These are phyloP conservation scores for Pentalonia nigronervosa DNA, from an alignment of 1,140 invertebrate species.

Conservation along the genomic window DNA sequence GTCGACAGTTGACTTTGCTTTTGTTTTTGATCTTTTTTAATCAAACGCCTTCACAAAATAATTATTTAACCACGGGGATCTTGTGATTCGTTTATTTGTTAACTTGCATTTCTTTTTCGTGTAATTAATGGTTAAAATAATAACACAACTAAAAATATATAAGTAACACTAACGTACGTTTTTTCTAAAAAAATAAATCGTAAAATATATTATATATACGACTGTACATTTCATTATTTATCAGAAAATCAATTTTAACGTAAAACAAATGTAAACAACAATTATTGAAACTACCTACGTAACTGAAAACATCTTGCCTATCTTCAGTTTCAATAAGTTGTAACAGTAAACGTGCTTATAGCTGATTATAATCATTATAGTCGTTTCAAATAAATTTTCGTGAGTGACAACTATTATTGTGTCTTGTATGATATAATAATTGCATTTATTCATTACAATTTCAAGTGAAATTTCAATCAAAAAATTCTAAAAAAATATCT, in stretches of 20 bases:
- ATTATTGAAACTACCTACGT: background rate
- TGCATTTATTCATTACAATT: background rate
- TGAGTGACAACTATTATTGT: background rate
- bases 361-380: background rate
- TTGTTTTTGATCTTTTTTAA: conserved; percentile 35
- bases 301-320: background rate
- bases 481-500: background rate
- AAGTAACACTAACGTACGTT: background rate
- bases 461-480: background rate
- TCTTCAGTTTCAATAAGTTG: background rate
- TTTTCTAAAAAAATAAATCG: background rate
- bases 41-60: conserved; percentile 39
- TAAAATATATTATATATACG: background rate
- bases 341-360: background rate
- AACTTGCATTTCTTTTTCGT: background rate
- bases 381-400: background rate
- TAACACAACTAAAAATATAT: background rate
- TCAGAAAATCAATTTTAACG: background rate
- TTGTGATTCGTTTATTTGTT: background rate
- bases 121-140: background rate
- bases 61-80: conserved; percentile 23
- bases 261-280: background rate
- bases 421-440: background rate
- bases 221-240: background rate
- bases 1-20: background rate